Evolutionary conservation across 2,888 invertebrate genomes (phyloP).

Genomic region (Clusia tigrina): DNA sequence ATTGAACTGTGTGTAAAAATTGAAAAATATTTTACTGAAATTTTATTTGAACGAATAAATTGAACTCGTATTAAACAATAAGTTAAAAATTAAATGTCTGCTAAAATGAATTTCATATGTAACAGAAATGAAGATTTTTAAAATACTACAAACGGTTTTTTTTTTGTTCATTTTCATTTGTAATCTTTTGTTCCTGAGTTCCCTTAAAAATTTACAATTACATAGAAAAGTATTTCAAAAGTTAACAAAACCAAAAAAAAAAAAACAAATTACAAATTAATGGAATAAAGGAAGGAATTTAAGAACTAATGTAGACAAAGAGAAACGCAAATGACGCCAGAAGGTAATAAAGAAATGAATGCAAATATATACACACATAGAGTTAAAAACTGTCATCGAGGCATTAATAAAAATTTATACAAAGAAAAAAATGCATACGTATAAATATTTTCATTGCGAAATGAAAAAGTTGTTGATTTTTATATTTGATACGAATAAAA

Average conservation of each 20-base stretch:
- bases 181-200: no score
- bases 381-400: conserved; percentile 20
- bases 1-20: no score
- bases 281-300: conserved; percentile 25
- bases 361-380: no score
- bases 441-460: conserved; percentile 45
- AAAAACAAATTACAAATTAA: conserved; percentile 28
- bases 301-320: neutral
- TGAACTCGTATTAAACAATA: no score
- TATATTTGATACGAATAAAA: conserved; percentile 65
- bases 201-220: neutral
- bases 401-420: conserved; percentile 28
- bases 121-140: conserved; percentile 6
- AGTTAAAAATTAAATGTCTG: no score
- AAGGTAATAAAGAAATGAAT: neutral
- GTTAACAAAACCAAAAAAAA: conserved; percentile 22
- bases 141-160: conserved; percentile 4
- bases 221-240: conserved; percentile 16
- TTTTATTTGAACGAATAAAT: no score
- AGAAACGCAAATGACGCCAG: neutral
- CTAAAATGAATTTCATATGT: no score
- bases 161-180: neutral
- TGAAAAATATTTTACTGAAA: no score
- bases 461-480: conserved; percentile 64
- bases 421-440: conserved; percentile 21